Base-by-base conservation (phyloP, 1,140 invertebrate species). In the Pogonognathellus flavescens region DNA sequence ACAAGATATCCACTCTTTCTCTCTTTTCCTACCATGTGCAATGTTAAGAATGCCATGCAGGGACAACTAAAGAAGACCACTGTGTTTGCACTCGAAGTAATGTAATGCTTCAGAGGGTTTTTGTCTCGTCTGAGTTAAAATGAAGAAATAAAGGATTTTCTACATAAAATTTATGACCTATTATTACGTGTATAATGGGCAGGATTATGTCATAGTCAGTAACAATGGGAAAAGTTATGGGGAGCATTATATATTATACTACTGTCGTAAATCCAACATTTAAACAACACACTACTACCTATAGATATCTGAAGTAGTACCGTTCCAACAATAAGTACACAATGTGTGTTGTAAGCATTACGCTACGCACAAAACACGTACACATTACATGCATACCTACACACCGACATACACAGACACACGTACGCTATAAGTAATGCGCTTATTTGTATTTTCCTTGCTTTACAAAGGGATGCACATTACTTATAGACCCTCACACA, bases 61-160 rank as follows among this genome's bases (percentile, higher is more conserved):
- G 49, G 25, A 70, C 31, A 70, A 22, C 66, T 22, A 70, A 25
- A 16, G 25, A n/a, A 50, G 14, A 66, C 20, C 22, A 41, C 31
- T 76, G 70, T 76, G 25, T 76, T 25, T 76, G 31, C 70, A 41
- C 70, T 41, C 14, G 16, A 16, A 76, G 70, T 76, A 76, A 76
- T 76, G 70, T 76, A 76, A 76, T 76, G 70, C 70, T 76, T 76
- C 70, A 76, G 70, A 76, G 70, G 70, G 70, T 76, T 76, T 76
- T 76, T 76, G 70, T 76, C 70, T 76, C 70, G 70, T 76, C 41
- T 9, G 16, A 76, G 70, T 76, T 41, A 76, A 76, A 76, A 76
- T 76, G 70, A 76, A 76, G 70, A 76, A 76, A 76, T 76, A 76
- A 76, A 76, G 70, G 70, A 76, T 76, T 72, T 72, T 72, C 66